Conservation (phyloP, 2,113 vertebrate genomes). For the Chunga burmeisteri region DNA sequence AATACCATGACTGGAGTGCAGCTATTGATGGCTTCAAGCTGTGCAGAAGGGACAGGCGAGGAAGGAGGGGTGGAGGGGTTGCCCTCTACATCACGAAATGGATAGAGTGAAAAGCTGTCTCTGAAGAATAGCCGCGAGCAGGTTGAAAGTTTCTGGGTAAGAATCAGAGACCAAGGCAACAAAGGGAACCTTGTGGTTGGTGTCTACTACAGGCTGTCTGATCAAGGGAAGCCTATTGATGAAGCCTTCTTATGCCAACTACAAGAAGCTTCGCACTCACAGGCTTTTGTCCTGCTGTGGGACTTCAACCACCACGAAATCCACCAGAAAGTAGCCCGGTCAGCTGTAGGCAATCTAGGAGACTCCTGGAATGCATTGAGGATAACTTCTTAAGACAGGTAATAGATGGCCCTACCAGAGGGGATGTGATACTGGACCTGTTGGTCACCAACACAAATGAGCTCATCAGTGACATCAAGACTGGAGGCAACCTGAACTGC, state of each 20-base stretch:
- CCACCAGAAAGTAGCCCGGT: neutral
- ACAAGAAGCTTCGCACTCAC: neutral
- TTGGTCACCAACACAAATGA: too few relatives aligned
- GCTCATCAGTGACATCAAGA: too few relatives aligned
- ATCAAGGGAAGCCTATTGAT: neutral
- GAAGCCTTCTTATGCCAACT: neutral
- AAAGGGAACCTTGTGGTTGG: neutral
- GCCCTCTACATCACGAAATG: neutral
- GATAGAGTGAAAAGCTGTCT: neutral
- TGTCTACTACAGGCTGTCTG: neutral
- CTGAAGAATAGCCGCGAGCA: neutral
- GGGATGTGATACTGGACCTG: neutral
- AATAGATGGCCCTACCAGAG: neutral
- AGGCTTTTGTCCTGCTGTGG: neutral
- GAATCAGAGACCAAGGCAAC: neutral
- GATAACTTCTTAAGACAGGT: neutral
- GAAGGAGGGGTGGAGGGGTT: neutral
- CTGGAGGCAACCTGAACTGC: neutral
- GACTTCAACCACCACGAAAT: neutral
- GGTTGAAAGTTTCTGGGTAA: neutral
- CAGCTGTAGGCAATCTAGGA: too few relatives aligned
- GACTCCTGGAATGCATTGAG: neutral
- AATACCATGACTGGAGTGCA: neutral
- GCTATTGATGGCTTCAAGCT: neutral
- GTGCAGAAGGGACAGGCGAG: neutral